Conservation (phyloP, 2,888 invertebrate genomes). For the Campaea margaritaria region DNA sequence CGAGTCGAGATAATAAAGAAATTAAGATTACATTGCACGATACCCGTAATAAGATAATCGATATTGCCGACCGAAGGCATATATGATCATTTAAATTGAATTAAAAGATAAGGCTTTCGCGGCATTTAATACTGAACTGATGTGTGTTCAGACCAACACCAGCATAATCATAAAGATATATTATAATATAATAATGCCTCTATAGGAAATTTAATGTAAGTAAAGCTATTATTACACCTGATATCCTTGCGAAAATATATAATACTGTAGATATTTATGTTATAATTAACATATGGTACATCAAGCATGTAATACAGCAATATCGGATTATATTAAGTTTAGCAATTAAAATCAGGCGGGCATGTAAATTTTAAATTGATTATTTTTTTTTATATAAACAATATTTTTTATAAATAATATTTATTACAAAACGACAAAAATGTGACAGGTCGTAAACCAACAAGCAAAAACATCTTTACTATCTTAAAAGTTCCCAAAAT, state of each 20-base stretch:
- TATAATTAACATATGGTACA: too few species aligned
- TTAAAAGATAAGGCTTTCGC: conserved; percentile 76
- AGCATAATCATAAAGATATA: neutral
- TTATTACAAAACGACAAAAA: conserved; percentile 46
- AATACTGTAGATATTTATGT: neutral
- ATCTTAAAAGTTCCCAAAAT: conserved; percentile 14
- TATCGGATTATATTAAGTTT: conserved; percentile 1
- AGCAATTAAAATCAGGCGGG: too few species aligned
- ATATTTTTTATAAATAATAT: conserved; percentile 34
- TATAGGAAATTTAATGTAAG: neutral
- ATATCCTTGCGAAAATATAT: neutral
- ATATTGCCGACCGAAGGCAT: conserved; percentile 69
- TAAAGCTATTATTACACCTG: neutral
- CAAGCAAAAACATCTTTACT: conserved; percentile 43
- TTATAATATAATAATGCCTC: neutral
- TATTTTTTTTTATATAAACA: conserved; percentile 53
- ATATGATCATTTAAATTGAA: conserved; percentile 71
- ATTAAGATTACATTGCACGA: conserved; percentile 68
- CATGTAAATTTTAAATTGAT: too few species aligned
- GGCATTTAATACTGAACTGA: conserved; percentile 15
- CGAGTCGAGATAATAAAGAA: conserved; percentile 64
- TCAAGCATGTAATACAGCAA: too few species aligned
- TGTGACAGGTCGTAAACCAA: conserved; percentile 24
- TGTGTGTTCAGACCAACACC: neutral
- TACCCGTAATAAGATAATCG: conserved; percentile 64